phyloP scores from a whole-genome alignment of 2,797 vertebrate species.

The Scyliorhinus canicula region DNA sequence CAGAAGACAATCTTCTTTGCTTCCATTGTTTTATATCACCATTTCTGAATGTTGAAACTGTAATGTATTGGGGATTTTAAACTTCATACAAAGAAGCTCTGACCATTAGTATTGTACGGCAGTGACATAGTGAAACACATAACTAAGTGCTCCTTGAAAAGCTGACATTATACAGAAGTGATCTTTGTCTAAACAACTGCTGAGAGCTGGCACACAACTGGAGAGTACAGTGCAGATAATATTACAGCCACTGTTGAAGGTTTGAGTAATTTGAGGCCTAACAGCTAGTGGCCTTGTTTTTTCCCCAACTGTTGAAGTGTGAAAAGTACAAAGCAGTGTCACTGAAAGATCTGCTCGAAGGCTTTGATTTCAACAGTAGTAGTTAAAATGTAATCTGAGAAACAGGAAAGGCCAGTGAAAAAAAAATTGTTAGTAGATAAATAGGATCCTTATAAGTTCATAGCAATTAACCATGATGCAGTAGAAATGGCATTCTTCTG shows the following conservation, averaged over 20 bases:
- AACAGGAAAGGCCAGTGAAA: neutral
- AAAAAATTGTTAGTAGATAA: neutral
- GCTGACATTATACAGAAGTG: neutral
- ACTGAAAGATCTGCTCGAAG: neutral
- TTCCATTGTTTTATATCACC: neutral
- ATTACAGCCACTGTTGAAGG: conserved; percentile 16
- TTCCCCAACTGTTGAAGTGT: neutral
- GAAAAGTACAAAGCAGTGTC: conserved; percentile 5
- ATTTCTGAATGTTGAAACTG: neutral
- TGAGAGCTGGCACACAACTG: conserved; percentile 20
- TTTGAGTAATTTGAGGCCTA: conserved; percentile 34
- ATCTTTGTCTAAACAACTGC: conserved; percentile 34
- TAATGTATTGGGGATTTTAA: neutral
- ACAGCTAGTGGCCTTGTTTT: neutral
- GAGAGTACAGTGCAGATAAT: conserved; percentile 9
- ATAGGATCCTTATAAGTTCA: neutral
- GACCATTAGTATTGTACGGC: neutral
- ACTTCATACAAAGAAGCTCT: neutral
- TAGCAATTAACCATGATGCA: neutral
- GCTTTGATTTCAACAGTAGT: neutral
- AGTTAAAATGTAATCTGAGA: neutral
- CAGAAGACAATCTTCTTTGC: neutral
- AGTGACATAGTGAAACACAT: neutral
- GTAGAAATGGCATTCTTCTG: neutral
- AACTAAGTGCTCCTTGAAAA: neutral